Percentiles rank a stretch among this genome's conserved stretches.
Evolutionary conservation across 2,113 vertebrate genomes (phyloP).

Genomic region (Vulpes ferrilata): DNA sequence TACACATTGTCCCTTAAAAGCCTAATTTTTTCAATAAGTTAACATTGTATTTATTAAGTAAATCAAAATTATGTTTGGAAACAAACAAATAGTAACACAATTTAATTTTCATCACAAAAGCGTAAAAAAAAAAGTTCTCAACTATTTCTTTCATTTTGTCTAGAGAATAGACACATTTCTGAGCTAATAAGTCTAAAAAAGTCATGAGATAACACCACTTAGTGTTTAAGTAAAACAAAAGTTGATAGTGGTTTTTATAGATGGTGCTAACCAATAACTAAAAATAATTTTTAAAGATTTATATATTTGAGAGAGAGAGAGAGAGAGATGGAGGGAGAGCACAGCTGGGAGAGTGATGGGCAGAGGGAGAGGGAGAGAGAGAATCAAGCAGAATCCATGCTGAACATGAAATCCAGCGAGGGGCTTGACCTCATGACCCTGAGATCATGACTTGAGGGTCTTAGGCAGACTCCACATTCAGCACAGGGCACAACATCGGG

Average conservation of each 20-base stretch:
- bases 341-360: neutral
- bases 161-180: neutral
- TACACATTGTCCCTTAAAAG: neutral
- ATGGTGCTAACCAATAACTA: neutral
- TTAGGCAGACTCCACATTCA: neutral
- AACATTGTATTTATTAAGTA: neutral
- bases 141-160: neutral
- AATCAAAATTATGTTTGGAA: neutral
- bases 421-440: neutral
- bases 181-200: neutral
- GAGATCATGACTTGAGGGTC: neutral
- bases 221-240: neutral
- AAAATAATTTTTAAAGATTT: neutral
- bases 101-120: neutral
- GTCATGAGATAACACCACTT: neutral
- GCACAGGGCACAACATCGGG: neutral
- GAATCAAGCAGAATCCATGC: neutral
- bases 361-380: neutral
- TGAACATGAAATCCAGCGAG: neutral
- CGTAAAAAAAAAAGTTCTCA: neutral
- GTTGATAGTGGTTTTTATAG: neutral
- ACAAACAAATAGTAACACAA: neutral
- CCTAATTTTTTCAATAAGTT: neutral
- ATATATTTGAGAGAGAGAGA: neutral
- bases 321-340: neutral